Conservation (phyloP, 2,113 vertebrate genomes). For the Elanus axillaris region DNA sequence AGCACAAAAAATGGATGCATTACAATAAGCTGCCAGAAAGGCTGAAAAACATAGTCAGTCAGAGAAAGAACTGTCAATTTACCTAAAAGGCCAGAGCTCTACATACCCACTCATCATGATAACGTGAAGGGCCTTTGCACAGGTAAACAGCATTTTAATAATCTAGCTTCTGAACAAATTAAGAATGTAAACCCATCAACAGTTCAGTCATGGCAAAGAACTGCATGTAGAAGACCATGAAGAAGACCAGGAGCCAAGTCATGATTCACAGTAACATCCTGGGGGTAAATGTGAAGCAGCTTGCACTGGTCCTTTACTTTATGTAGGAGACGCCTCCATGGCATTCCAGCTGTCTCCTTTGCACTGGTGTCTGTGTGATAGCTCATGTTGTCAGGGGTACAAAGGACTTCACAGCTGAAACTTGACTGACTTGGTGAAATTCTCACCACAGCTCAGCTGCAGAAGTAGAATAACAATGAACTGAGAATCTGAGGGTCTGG, state of each 20-base stretch:
- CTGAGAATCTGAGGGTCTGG: neutral
- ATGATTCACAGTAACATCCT: neutral
- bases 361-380: neutral
- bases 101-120: neutral
- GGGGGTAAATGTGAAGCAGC: neutral
- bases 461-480: neutral
- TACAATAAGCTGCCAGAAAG: neutral
- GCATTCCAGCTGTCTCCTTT: neutral
- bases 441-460: neutral
- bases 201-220: neutral
- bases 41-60: neutral
- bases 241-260: neutral
- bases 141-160: neutral
- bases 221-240: neutral
- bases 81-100: neutral
- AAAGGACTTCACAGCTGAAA: neutral
- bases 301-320: neutral
- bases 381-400: neutral
- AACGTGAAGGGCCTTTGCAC: neutral
- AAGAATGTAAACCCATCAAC: neutral
- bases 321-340: rapidly evolving
- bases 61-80: neutral
- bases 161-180: neutral
- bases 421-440: neutral
- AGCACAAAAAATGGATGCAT: neutral